phyloP scores from a whole-genome alignment of 2,797 vertebrate species.

The Okamejei kenojei region DNA sequence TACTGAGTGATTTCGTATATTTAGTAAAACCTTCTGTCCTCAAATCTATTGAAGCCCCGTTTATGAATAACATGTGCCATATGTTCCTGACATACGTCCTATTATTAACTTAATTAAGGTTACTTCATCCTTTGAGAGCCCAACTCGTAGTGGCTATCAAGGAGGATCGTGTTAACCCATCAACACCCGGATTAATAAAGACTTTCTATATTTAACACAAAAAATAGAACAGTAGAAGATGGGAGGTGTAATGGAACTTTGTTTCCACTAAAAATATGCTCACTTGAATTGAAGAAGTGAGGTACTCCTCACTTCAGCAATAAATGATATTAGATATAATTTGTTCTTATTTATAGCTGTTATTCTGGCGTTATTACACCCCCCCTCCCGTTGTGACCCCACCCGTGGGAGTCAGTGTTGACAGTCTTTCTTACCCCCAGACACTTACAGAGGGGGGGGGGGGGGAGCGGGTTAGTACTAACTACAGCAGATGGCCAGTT shows the following conservation, averaged over 20 bases:
- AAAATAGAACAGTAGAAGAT: not conserved
- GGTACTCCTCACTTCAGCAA: not conserved
- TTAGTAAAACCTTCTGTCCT: not conserved
- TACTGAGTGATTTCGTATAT: not conserved
- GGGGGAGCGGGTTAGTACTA: not conserved
- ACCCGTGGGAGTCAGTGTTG: not conserved
- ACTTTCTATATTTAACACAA: not conserved
- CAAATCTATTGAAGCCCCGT: not conserved
- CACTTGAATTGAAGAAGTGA: not conserved
- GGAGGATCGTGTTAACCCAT: not conserved
- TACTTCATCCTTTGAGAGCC: not conserved
- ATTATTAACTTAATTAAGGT: not conserved
- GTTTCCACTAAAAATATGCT: not conserved
- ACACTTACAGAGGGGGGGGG: not conserved
- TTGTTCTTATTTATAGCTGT: not conserved
- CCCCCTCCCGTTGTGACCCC: not conserved
- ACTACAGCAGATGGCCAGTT: slow-evolving; percentile 19
- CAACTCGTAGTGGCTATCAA: not conserved
- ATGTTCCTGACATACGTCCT: not conserved
- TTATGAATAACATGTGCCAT: not conserved
- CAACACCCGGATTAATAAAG: not conserved
- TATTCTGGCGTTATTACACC: not conserved
- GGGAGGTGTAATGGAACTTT: not conserved
- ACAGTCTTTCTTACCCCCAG: not conserved
- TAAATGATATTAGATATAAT: not conserved